These are phyloP conservation scores for Anguilla megastoma DNA, from an alignment of 2,797 vertebrate genomes.

Conservation along the genomic window DNA sequence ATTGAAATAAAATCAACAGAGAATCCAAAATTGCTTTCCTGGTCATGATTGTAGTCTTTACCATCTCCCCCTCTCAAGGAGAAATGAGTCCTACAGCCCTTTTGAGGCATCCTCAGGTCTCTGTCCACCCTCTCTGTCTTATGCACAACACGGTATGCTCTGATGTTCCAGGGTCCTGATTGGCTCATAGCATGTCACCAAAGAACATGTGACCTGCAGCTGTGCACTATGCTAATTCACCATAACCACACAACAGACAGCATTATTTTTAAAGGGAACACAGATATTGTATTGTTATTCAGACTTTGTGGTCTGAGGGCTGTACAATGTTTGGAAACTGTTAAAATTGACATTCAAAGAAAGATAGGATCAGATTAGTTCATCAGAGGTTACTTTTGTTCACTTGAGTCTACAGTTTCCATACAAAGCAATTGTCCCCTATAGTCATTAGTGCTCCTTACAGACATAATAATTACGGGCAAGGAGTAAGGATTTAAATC, in stretches of 20 bases:
- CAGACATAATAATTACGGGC: background rate
- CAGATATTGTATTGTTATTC: slow-evolving; percentile 14
- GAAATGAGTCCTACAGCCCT: slow-evolving; percentile 13
- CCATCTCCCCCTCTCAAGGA: background rate
- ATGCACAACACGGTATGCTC: slow-evolving; percentile 4
- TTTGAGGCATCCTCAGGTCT: slow-evolving; percentile 19
- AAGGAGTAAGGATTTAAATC: slow-evolving; percentile 2
- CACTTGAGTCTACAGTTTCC: background rate
- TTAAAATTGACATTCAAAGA: background rate
- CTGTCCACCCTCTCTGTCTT: background rate
- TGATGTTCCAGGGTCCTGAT: background rate
- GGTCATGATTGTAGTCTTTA: background rate
- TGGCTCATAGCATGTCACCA: background rate
- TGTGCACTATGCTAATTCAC: background rate
- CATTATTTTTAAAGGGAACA: slow-evolving; percentile 17
- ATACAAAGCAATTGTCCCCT: background rate
- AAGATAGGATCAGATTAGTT: slow-evolving; percentile 16
- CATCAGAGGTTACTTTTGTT: background rate
- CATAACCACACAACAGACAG: background rate
- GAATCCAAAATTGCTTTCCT: slow-evolving; percentile 33
- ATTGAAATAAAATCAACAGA: slow-evolving; percentile 11
- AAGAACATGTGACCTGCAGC: background rate
- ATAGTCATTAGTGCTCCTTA: background rate
- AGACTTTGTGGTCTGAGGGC: slow-evolving; percentile 2
- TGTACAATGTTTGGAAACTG: background rate